Evolutionary conservation across 2,113 vertebrate species (phyloP), one percentile per base, ranked within the genome.

Genomic region (Oryzias javanicus): DNA sequence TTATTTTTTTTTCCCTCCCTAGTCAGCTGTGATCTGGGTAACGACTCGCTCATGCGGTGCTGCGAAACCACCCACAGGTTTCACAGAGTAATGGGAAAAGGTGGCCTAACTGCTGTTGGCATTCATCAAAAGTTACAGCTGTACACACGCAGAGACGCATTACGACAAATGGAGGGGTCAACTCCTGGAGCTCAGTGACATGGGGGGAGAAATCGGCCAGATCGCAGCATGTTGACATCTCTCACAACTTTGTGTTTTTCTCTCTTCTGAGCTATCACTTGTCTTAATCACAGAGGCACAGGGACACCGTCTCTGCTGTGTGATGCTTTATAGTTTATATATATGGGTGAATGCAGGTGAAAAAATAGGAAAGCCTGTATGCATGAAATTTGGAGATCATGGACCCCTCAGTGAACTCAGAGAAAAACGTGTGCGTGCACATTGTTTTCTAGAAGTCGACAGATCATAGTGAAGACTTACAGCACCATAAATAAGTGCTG

Each of bases 101-200:
- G 60, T 73, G 58, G 67, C 48, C 64, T 16, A 5, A 27, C 16
- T 3, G 8, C 51, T 52, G 5, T 15, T 29, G 62, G 70, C 70
- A 54, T 83, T 77, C 76, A 64, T 85, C 79, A 85, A 67, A 86
- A 62, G 55, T 58, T 60, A 52, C 60, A 54, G 55, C 44, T 15
- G 47, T n/a, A 49, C 15, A 60, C 35, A 40, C 18, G 3, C 7
- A 12, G 19, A 49, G 14, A 6, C 41, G 64, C 55, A 67, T 68
- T 35, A 58, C 56, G 74, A 81, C 67, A 58, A 79, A 82, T 80
- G 63, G 40, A 4, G 7, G 24, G 25, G 14, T 47, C 17, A 51
- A 62, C 29, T 53, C 53, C 61, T 53, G 40, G 24, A 0, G 42
- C 49, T 61, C n/a, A 16, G 35, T 35, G 35, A 35, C 10, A 12